Base-by-base conservation (phyloP, 2,888 invertebrate species). In the Tachina fera region DNA sequence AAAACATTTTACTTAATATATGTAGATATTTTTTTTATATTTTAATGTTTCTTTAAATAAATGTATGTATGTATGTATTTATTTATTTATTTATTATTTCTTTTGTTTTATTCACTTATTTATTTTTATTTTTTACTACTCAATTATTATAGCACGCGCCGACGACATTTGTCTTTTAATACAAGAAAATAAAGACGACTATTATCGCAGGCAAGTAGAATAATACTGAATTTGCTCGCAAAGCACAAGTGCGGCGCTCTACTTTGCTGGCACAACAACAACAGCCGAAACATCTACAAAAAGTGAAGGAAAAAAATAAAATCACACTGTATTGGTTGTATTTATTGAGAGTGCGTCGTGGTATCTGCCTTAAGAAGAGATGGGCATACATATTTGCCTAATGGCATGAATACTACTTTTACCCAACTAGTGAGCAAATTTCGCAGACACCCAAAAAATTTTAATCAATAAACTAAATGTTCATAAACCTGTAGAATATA, bases 191-290 rank as follows among this genome's bases (percentile, higher is more conserved):
- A 51, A 80, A 84, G 71, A 84, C 87, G 77, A 87, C 87, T 84
- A 80, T 84, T 86, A 87, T 84, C 87, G 84, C 84, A 80, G 87
- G 82, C 87, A 87, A 84, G 84, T 87, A 87, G 87, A 87, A 86
- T 87, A 87, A 87, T 87, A 87, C 87, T 87, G 75, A 87, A 67
- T 63, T 72, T 72, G 80, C 61, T 75, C 80, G 72, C 71, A 80
- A 77, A 83, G 75, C 85, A 86, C 85, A 86, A 86, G 82, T 86
- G 82, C 78, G 85, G 74, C 85, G 82, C 75, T 85, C 78, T 78
- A 75, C 70, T 70, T 85, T 71, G 72, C 72, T 77, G 60, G 45
- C 45, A 77, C 31, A 72, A 83, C 65, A 71, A 71, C 58, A 68
- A 45, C 19, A 56, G 47, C 53, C 45, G 9, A 71, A 53, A 61